Base-by-base conservation (phyloP, 2,888 invertebrate species). In the Sphaerophoria taeniata region DNA sequence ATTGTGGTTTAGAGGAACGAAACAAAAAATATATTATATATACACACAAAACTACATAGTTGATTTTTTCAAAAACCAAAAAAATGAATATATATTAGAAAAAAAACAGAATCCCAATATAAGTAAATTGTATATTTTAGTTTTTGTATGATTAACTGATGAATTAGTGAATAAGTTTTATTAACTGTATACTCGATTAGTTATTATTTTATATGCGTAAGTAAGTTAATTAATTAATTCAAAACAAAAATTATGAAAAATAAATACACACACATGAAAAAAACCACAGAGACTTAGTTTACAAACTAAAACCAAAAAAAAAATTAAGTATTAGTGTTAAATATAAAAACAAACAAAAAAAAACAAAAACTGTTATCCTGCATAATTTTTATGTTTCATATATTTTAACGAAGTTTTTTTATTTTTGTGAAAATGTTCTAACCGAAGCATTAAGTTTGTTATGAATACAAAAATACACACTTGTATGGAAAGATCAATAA, bases 141-240 rank as follows among this genome's bases (percentile, higher is more conserved):
- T 86, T 86, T 86, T 86, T 86, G 77, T 86, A 86, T 86, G 84
- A 76, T 85, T 85, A 81, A 80, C 75, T 76, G 67, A 72, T 81
- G 77, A 82, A 78, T 78, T 82, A 82, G 76, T 71, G 34, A 78
- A 86, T 82, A 86, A 86, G 71, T 86, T 86, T 74, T 69, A 80
- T 85, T 76, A 76, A 63, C 45, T 51, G 76, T 85, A 80, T 85
- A 77, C 73, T 77, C 77, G 63, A 85, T 77, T 81, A 80, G 75
- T 71, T 84, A 75, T 80, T 80, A 58, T 85, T 81, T 85, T 53
- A 63, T 63, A 81, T 53, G 53, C 39, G 53, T 53, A 9, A 53
- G 12, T 11, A 43, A 43, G 9, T 11, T 11, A 43, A 43, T 3
- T 7, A 43, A 53, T 53, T 53, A 53, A 67, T 58, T 55, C 33